Evolutionary conservation across 1,140 invertebrate species (phyloP), one percentile per base, ranked within the genome.

Genomic region (Eueides isabella): DNA sequence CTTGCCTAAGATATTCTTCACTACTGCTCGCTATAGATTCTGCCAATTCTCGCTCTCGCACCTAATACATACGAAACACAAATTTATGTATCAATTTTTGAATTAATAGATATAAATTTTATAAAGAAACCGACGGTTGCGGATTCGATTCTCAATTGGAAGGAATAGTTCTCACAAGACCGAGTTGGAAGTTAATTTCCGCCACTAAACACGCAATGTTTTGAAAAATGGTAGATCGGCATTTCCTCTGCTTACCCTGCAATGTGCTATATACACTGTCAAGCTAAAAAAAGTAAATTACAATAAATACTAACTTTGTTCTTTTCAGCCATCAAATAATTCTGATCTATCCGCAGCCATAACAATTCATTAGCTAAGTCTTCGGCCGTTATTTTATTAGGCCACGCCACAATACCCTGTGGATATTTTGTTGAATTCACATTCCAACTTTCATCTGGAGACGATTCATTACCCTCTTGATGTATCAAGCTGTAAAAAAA

Each of bases 311-410:
- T 63, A 72, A 89, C 87, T 81, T 88, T 89, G 80, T 85, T 87
- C 68, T 90, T 85, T 63, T 90, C 88, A 14, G 83, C 84, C 76
- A 87, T 83, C 11, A 92, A 80, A 75, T 92, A 87, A 71, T 86
- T 89, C 69, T 91, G 86, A 78, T 94, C 92, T 74, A 93, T 82
- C 75, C 83, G 75, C 1, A 94, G 78, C 88, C 90, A 92, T 9
- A 90, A 83, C 44, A 93, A 77, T 77, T 94, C 93, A 61, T 92
- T 89, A 23, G 90, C 92, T 12, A 94, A 72, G 70, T 93, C 93
- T 67, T 91, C 88, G 0, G 90, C 76, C 2, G 93, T 94, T 71
- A 94, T 93, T 75, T 92, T 92, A 64, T 86, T 91, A 14, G 86
- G 83, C 70, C 85, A 77, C 5, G 84, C 77, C 3, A 88, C 86